These are phyloP conservation scores for Caenorhabditis remanei DNA, from an alignment of 1,140 invertebrate genomes.

Conservation along the genomic window DNA sequence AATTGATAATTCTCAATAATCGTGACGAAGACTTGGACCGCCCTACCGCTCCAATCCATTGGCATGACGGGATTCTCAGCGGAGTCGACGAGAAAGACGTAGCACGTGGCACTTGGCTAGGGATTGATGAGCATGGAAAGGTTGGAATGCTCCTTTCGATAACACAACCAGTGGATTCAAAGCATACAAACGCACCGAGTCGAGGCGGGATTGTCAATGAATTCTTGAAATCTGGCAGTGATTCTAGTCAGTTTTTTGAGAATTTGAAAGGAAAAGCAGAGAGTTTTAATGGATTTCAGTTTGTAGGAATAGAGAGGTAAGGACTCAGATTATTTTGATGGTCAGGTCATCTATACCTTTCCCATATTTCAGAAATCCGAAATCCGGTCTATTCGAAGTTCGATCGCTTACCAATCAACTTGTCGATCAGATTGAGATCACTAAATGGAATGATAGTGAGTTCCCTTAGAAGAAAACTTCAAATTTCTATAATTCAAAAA, in stretches of 20 bases:
- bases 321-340: too few relatives aligned
- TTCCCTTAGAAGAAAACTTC: background rate
- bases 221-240: slow-evolving; percentile 56
- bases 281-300: slow-evolving; percentile 70
- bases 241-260: slow-evolving; percentile 64
- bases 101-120: slow-evolving; percentile 69
- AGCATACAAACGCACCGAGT: slow-evolving; percentile 60
- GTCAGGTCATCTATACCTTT: too few relatives aligned
- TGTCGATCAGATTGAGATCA: slow-evolving; percentile 57
- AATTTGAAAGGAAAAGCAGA: slow-evolving; percentile 47
- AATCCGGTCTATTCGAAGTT: slow-evolving; percentile 54
- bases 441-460: slow-evolving; percentile 62
- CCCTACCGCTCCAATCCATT: slow-evolving; percentile 61
- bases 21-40: slow-evolving; percentile 71
- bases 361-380: background rate
- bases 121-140: slow-evolving; percentile 62
- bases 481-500: background rate
- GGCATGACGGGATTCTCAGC: slow-evolving; percentile 69
- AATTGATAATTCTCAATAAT: slow-evolving; percentile 71
- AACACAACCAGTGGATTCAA: slow-evolving; percentile 63
- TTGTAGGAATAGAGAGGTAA: slow-evolving; percentile 64
- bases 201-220: slow-evolving; percentile 59
- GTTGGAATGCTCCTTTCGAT: slow-evolving; percentile 71
- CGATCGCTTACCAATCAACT: slow-evolving; percentile 61
- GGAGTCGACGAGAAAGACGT: slow-evolving; percentile 69